Conservation (phyloP, 92 coral and sea anemone species). For the Siderastrea siderea region DNA sequence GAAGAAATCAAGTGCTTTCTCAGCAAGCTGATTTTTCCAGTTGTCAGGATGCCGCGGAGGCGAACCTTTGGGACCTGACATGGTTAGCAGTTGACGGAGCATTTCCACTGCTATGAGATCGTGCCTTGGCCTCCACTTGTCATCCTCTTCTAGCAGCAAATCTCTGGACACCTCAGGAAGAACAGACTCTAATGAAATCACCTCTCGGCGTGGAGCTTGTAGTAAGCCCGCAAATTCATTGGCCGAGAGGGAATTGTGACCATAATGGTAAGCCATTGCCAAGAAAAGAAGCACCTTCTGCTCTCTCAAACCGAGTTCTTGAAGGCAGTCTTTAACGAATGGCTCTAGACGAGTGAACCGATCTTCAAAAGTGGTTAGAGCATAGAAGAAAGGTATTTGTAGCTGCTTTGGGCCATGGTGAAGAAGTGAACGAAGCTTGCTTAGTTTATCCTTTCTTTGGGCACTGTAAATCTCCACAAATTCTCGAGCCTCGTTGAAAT, state of each 20-base stretch:
- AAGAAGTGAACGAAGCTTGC: constrained; percentile 27
- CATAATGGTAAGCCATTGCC: constrained; percentile 80
- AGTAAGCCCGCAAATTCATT: constrained; percentile 38
- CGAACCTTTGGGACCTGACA: neutral
- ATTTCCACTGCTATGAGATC: constrained; percentile 52
- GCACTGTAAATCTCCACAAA: constrained; percentile 58
- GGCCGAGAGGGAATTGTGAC: constrained; percentile 38
- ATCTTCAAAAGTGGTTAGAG: constrained; percentile 64
- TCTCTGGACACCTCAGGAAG: constrained; percentile 34
- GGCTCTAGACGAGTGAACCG: constrained; percentile 66
- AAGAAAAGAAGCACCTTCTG: constrained; percentile 51
- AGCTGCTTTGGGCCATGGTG: constrained; percentile 15
- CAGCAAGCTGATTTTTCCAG: constrained; percentile 68
- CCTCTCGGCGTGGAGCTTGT: constrained; percentile 28
- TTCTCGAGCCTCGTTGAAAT: constrained; percentile 12
- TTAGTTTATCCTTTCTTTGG: constrained; percentile 29
- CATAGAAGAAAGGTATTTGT: constrained; percentile 78
- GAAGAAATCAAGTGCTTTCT: constrained; percentile 46
- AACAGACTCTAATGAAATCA: constrained; percentile 19
- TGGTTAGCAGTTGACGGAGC: constrained; percentile 56
- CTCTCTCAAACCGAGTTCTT: constrained; percentile 26
- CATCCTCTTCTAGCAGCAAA: constrained; percentile 74
- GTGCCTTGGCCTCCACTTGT: constrained; percentile 71
- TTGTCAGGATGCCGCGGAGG: constrained; percentile 23
- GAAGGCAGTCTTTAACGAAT: constrained; percentile 65